Evolutionary conservation across 2,797 vertebrate genomes (phyloP), one percentile per base, ranked within the genome.

Genomic region (Neostethus bicornis): DNA sequence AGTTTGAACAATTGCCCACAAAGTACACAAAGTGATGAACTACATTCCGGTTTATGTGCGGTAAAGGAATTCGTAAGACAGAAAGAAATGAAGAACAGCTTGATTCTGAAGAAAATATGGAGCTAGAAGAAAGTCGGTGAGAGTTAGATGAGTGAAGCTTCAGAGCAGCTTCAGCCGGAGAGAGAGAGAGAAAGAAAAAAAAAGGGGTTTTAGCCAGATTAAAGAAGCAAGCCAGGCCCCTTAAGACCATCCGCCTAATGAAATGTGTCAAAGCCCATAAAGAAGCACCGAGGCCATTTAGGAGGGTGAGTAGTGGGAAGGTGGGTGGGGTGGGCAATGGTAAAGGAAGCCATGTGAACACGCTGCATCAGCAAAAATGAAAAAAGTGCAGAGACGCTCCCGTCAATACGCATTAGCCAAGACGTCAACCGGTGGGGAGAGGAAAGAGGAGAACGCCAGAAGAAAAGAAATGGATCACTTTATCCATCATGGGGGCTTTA

Each of bases 231-330:
- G 66, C 91, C 84, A 72, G 89, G 90, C 90, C 91, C 93, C 92
- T 94, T 92, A 93, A 93, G 92, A 91, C 93, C 94, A 95, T 95
- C 95, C 93, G 83, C 79, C 89, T 97, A 96, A 98, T 98, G 94
- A 97, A 93, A 96, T 95, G 94, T 94, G 94, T 96, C 95, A 94
- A 91, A 92, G 92, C 92, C 89, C 89, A 92, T 94, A 95, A 96
- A 96, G 93, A 92, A 93, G 92, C 89, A 90, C 89, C 85, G 83
- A 91, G 89, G 87, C 91, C 89, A 92, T 90, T 92, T 85, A 87
- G 63, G 61, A 63, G 39, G 60, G 66, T 34, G 65, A 64, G 46
- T 16, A 39, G 70, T 9, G 21, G 23, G n/a, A 14, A 34, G 31
- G 32, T n/a, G 69, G 13, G n/a, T 17, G 7, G 47, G 21, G 43